Base-by-base conservation (phyloP, 2,113 vertebrate species). In the Acanthisitta chloris region DNA sequence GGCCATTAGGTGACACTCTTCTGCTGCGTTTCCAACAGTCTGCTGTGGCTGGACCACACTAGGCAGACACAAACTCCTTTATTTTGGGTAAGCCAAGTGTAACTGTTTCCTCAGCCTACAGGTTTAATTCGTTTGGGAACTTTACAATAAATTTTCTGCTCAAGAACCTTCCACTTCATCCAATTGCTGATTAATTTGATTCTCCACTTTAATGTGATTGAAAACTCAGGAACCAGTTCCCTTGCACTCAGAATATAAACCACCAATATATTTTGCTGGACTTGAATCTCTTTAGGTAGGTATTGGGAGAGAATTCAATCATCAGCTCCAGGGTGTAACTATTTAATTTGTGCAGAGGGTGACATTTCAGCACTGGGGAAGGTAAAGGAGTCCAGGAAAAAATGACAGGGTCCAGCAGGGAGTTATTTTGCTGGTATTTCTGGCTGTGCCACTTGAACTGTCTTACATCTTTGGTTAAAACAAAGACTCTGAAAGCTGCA, bases 1-100 rank as follows among this genome's bases (percentile, higher is more conserved):
- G 74, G 71, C 96, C 94, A 46, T 92, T 91, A 91, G 95, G 92
- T 97, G 97, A 74, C 97, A 92, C 83, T 91, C 73, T 97, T 95
- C 43, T 91, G 84, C 92, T 94, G 34, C 10, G 0, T 71, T 95
- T 96, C 79, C 65, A n/a, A 2, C 55, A 86, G 69, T 25, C 34
- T 1, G 1, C 17, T 52, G 34, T 21, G 51, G n/a, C 42, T 61
- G 54, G 20, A 40, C 46, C n/a, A 8, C 31, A 12, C 9, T 5
- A 58, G 31, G 10, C 49, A 29, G 42, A 24, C 21, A 19, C 31
- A 55, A 62, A 43, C 38, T 52, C n/a, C 69, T 67, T 18, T 66
- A 14, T n/a, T 15, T 36, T 40, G 46, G 34, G 21, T 3, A 38
- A 94, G 46, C 42, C 52, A 31, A 80, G 28, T 17, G n/a, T 45